Base-by-base conservation (phyloP, 2,797 vertebrate genomes). In the Sphenopsis melanotis region DNA sequence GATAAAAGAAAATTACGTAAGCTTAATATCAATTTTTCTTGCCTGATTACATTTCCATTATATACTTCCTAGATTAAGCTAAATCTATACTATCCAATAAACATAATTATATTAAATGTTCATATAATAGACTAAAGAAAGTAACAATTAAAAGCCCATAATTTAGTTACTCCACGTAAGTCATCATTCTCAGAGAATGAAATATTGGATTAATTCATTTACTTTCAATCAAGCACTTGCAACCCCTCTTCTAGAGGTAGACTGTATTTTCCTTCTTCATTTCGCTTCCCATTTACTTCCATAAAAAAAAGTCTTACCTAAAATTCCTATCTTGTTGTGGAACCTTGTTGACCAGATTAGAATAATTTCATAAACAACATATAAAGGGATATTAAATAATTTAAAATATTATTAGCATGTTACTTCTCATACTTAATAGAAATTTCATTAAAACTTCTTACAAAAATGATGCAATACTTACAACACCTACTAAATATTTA, bases 1-100 rank as follows among this genome's bases (percentile, higher is more conserved):
- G 68, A 83, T 83, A 86, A 86, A 93, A 92, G 75, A 96, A 94
- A 95, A 96, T 81, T 71, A 83, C 32, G 3, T 75, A 94, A 89
- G 64, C 76, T 87, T 89, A 95, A 46, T 90, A 94, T 56, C 26
- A 50, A 78, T 94, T 92, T 85, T 96, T 95, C 89, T 89, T 93
- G 53, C 34, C 63, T 95, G 87, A 94, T 94, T 93, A 74, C 83
- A 92, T 92, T 94, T 90, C 78, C 53, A 87, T 93, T 90, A 92
- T 85, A 89, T 72, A 87, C 50, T 89, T 97, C 90, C 90, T 90
- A 91, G 59, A 92, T 91, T 88, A 94, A 82, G 49, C 56, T 90
- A 83, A 91, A 95, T 89, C 80, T 93, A 94, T 96, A 94, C 83
- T 91, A 92, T 59, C 66, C 84, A 96, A 95, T 91, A 94, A 92